Evolutionary conservation across 2,113 vertebrate genomes (phyloP).

Genomic region (Mixornis gularis): DNA sequence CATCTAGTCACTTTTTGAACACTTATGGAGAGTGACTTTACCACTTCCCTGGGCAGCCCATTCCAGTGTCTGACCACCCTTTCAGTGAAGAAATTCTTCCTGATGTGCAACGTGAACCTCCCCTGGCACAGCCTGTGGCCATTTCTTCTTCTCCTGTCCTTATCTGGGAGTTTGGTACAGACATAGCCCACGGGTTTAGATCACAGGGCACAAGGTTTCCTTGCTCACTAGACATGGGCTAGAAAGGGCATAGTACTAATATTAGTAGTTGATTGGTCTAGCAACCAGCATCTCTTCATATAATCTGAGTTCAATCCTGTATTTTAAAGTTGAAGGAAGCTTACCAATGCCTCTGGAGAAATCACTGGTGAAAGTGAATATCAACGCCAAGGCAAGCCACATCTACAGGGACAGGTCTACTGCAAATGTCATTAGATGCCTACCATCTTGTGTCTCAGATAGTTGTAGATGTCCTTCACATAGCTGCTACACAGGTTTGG

Average conservation of each 20-base stretch:
- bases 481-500: constrained; percentile 81
- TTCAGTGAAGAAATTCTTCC: background rate
- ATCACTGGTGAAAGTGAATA: background rate
- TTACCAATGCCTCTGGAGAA: background rate
- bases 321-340: background rate
- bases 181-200: background rate
- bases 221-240: background rate
- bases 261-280: background rate
- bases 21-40: background rate
- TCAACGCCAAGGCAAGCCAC: background rate
- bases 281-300: background rate
- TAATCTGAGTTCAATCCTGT: background rate
- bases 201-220: background rate
- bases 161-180: background rate
- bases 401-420: background rate
- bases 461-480: constrained; percentile 84
- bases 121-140: background rate
- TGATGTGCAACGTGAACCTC: background rate
- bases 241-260: background rate
- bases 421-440: background rate
- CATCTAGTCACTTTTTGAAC: background rate
- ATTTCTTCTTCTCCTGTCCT: background rate
- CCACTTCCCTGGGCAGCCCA: background rate
- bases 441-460: constrained; percentile 75
- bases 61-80: background rate